Base-by-base conservation (phyloP, 2,888 invertebrate species). In the Leptopterna dolabrata region DNA sequence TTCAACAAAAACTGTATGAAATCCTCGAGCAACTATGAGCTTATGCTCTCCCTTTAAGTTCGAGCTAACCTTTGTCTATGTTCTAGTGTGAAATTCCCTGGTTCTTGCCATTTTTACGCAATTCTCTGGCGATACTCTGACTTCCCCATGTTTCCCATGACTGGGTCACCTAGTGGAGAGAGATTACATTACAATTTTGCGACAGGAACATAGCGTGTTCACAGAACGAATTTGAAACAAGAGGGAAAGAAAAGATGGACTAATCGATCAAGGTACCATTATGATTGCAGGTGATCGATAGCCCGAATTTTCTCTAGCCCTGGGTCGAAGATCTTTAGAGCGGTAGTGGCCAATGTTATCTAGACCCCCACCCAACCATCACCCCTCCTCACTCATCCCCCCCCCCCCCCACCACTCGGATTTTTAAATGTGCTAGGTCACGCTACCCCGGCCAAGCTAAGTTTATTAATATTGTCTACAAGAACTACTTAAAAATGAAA, bases 391-490 rank as follows among this genome's bases (percentile, higher is more conserved):
- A 24, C 24, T 63, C 63, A 63, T 24, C 63, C 24, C n/a, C 14
- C 4, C 51, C n/a, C n/a, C 51, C n/a, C 16, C n/a, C n/a, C 51
- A 16, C n/a, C 51, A 14, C 24, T 4, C 24, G 24, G 51, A 16
- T 24, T 63, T 63, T 24, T 63, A 63, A 63, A 63, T 63, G 63
- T 24, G 24, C 19, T 63, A 63, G 63, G 63, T 63, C 63, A 63
- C 63, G 63, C 63, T 63, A 63, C 63, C 63, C 47, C 63, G 63
- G 63, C 63, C 63, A 63, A 63, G 63, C 63, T 63, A 63, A 19
- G 63, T 63, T 63, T 63, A 63, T 63, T 63, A 63, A 63, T 63
- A 63, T 63, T 63, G 63, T 63, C 63, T 63, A 63, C 63, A 63
- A 63, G 63, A 27, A 27, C 63, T 63, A 63, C 63, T 63, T 24